phyloP scores from a whole-genome alignment of 2,888 invertebrate genomes.

The Alloplasta piceator region DNA sequence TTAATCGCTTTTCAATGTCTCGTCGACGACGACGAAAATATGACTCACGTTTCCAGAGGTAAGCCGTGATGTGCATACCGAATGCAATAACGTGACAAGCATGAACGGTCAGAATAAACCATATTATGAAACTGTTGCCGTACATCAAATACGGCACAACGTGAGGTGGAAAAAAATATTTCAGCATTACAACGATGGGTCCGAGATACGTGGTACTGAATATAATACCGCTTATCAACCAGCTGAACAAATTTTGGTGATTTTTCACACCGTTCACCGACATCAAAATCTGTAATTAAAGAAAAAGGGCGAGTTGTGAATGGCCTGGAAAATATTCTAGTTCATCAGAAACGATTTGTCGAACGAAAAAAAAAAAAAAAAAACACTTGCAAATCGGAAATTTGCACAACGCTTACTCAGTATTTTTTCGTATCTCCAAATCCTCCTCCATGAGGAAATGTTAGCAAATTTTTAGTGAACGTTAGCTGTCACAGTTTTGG shows the following conservation, averaged over 20 bases:
- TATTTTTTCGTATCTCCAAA: no score
- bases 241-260: slow-evolving; percentile 78
- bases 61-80: slow-evolving; percentile 80
- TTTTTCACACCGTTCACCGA: slow-evolving; percentile 80
- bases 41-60: slow-evolving; percentile 79
- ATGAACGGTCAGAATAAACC: slow-evolving; percentile 76
- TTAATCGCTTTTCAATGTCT: background rate
- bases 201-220: slow-evolving; percentile 75
- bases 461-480: no score
- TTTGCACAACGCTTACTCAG: no score
- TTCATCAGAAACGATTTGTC: no score
- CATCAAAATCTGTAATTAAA: slow-evolving; percentile 76
- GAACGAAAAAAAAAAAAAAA: no score
- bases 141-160: slow-evolving; percentile 77
- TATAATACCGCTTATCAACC: slow-evolving; percentile 77
- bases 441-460: no score
- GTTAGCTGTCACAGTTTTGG: no score
- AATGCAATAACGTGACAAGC: slow-evolving; percentile 77
- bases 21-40: background rate
- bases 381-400: no score
- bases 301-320: no score
- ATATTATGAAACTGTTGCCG: slow-evolving; percentile 79
- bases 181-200: slow-evolving; percentile 77
- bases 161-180: slow-evolving; percentile 73
- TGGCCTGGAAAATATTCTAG: no score